phyloP scores from a whole-genome alignment of 1,140 invertebrate genomes.

The Caerostris darwini region DNA sequence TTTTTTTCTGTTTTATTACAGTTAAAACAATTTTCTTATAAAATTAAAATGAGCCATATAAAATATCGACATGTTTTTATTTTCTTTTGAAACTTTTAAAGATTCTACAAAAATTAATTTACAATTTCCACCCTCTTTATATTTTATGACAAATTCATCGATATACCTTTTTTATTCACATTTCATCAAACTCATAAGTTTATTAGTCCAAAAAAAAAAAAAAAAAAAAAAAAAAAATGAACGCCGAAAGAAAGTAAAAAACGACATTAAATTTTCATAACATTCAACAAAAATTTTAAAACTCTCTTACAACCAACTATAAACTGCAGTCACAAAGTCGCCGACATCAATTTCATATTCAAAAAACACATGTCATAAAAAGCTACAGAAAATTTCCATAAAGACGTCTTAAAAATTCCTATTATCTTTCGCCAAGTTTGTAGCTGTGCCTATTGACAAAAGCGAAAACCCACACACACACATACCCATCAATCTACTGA shows the following conservation, averaged over 20 bases:
- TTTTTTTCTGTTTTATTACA: no score
- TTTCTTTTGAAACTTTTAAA: no score
- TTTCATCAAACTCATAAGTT: no score
- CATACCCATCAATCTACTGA: background rate
- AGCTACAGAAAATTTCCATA: constrained; percentile 8
- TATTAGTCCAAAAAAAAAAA: no score
- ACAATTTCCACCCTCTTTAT: no score
- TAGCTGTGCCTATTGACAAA: background rate
- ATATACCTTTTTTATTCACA: no score
- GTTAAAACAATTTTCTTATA: no score
- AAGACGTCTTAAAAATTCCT: constrained; percentile 36
- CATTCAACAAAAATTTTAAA: background rate
- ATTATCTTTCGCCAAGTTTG: background rate
- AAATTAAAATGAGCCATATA: no score
- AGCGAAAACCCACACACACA: background rate
- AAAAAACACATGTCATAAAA: constrained; percentile 36
- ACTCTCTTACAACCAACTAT: background rate
- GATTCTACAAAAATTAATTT: no score
- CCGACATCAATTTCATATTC: background rate
- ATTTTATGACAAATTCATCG: no score
- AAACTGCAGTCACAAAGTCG: background rate
- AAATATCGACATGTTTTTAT: no score
- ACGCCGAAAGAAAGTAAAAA: background rate
- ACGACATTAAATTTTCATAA: background rate
- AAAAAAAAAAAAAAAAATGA: background rate